Evolutionary conservation across 1,140 invertebrate species (phyloP).

Genomic region (Drosophila tropicalis): DNA sequence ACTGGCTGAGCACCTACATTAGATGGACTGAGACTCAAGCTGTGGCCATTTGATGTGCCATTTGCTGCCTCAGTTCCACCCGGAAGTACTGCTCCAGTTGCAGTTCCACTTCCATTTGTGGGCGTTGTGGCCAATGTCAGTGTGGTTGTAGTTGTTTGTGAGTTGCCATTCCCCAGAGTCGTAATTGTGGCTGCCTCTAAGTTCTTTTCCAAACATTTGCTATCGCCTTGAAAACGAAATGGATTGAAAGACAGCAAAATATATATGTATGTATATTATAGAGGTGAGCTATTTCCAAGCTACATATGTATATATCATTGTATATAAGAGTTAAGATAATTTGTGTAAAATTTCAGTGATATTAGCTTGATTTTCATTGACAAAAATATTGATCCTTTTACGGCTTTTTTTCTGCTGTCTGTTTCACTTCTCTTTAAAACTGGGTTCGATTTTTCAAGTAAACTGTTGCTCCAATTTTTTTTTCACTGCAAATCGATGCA

Average conservation of each 20-base stretch:
- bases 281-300: slow-evolving; percentile 20
- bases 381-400: no score
- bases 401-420: no score
- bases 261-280: slow-evolving; percentile 27
- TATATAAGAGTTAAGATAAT: no score
- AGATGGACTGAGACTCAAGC: slow-evolving; percentile 38
- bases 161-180: slow-evolving; percentile 68
- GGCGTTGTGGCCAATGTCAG: slow-evolving; percentile 58
- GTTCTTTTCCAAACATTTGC: slow-evolving; percentile 82
- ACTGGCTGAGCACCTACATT: slow-evolving; percentile 46
- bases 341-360: no score
- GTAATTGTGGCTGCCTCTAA: slow-evolving; percentile 70
- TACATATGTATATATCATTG: no score
- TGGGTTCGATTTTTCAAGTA: neutral
- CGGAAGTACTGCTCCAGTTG: slow-evolving; percentile 1
- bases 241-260: neutral
- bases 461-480: slow-evolving; percentile 11
- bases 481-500: slow-evolving; percentile 24
- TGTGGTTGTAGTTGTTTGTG: slow-evolving; percentile 70
- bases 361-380: no score
- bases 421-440: no score
- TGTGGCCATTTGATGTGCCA: slow-evolving; percentile 43
- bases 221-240: slow-evolving; percentile 67
- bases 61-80: slow-evolving; percentile 13
- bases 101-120: neutral